Evolutionary conservation across 2,797 vertebrate genomes (phyloP).

Genomic region (Lates japonicus): DNA sequence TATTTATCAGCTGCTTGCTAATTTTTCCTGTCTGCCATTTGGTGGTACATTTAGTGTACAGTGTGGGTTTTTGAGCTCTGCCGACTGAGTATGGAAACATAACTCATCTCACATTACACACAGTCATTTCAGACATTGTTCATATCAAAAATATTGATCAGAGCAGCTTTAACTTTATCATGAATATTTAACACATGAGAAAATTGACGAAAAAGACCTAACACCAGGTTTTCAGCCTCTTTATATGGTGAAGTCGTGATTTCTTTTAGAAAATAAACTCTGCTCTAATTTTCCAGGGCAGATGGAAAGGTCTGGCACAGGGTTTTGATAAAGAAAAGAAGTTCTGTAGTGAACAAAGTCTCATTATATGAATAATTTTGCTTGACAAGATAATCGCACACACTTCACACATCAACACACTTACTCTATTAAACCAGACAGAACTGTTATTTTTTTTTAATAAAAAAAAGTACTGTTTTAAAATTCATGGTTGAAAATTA

Average conservation of each 20-base stretch:
- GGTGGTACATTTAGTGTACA: neutral
- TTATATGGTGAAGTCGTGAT: neutral
- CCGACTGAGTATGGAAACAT: neutral
- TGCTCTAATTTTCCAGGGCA: neutral
- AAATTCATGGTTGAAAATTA: neutral
- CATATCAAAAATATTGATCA: neutral
- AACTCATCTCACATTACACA: neutral
- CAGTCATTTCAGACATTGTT: neutral
- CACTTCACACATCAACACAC: slow-evolving; percentile 39
- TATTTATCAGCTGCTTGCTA: neutral
- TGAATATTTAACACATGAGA: neutral
- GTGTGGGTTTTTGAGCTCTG: neutral
- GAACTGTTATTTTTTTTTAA: neutral
- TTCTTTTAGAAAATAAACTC: neutral
- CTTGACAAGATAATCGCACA: slow-evolving; percentile 12
- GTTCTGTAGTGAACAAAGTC: slow-evolving; percentile 19
- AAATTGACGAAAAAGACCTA: neutral
- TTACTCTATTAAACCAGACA: neutral
- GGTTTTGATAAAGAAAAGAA: neutral
- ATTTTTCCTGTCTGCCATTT: neutral
- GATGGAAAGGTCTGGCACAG: slow-evolving; percentile 25
- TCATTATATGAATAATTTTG: slow-evolving; percentile 14
- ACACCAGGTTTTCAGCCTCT: neutral
- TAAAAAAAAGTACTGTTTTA: neutral
- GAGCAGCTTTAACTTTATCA: neutral